Evolutionary conservation across 2,888 invertebrate species (phyloP), one percentile per base, ranked within the genome.

Genomic region (Yponomeuta cagnagella): DNA sequence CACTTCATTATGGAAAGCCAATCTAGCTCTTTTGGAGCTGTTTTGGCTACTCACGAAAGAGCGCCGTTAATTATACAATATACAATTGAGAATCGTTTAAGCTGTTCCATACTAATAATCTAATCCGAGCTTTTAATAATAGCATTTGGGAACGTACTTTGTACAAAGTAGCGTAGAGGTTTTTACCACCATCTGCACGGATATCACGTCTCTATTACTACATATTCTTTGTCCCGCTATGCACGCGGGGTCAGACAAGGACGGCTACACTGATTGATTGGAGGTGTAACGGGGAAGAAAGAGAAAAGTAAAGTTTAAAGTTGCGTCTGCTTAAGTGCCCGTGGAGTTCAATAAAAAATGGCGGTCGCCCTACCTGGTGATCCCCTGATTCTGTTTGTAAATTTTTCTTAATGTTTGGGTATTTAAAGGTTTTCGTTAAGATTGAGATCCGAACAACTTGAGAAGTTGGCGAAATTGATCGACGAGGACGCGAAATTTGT

Each of bases 131-230:
- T 88, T 87, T 88, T 90, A 90, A 90, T 90, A 90, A 90, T 89
- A 87, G 89, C 82, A 48, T 64, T 80, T 76, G 80, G 85, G 83
- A 86, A 78, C 83, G 86, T 84, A 89, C 86, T 88, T 87, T 88
- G 85, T 81, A 85, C 86, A 88, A 43, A 43, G 43, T 8, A 43
- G 43, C 33, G 33, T 88, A 89, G 89, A 88, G 88, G 87, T 85
- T 88, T 89, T 90, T 90, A 91, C 89, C 88, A 88, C 85, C 89
- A 90, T 91, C 89, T 91, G 89, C 87, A 92, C 83, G 86, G 88
- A 82, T 89, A 89, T 90, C 90, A 91, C 90, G 90, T 91, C 90
- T 90, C 86, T 89, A 90, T 90, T 89, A 87, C 87, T 88, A 86
- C 88, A 88, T 91, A 90, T 88, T 90, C 90, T 90, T 90, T 90